phyloP scores from a whole-genome alignment of 2,888 invertebrate genomes.

The Trichogramma evanescens region DNA sequence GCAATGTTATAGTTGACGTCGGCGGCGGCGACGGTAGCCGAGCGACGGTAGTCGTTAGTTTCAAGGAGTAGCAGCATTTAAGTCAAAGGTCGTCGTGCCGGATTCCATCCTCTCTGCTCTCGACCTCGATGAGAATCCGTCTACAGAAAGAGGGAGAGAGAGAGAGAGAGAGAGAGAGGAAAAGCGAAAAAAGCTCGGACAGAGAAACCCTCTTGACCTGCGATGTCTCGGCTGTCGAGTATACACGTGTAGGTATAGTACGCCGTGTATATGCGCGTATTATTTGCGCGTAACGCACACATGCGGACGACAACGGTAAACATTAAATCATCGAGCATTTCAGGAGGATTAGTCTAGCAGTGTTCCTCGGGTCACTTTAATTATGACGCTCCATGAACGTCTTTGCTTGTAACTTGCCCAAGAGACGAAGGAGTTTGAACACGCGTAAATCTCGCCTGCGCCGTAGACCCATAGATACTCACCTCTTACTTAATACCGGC shows the following conservation, averaged over 20 bases:
- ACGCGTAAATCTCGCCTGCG: too few species aligned
- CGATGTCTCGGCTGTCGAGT: not conserved
- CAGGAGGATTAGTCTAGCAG: too few species aligned
- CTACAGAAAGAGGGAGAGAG: not conserved
- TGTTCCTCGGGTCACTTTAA: constrained; percentile 5
- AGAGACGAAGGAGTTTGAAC: too few species aligned
- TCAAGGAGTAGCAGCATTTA: constrained; percentile 10
- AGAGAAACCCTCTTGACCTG: not conserved
- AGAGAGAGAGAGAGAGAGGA: constrained; percentile 4
- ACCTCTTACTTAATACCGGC: too few species aligned
- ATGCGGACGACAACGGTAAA: too few species aligned
- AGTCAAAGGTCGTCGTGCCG: constrained; percentile 9
- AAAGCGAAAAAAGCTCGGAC: not conserved
- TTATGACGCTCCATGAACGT: constrained; percentile 11
- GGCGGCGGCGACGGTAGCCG: not conserved
- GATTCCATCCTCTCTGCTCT: not conserved
- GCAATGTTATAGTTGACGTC: too few species aligned
- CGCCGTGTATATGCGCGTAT: not conserved
- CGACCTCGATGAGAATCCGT: not conserved
- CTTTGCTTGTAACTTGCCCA: too few species aligned
- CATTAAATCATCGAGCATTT: too few species aligned
- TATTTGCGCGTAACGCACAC: not conserved
- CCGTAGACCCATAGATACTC: too few species aligned
- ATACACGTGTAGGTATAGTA: not conserved
- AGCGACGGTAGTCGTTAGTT: constrained; percentile 10